These are phyloP conservation scores for Rhinolophus sinicus DNA, from an alignment of 2,113 vertebrate species.

Conservation along the genomic window DNA sequence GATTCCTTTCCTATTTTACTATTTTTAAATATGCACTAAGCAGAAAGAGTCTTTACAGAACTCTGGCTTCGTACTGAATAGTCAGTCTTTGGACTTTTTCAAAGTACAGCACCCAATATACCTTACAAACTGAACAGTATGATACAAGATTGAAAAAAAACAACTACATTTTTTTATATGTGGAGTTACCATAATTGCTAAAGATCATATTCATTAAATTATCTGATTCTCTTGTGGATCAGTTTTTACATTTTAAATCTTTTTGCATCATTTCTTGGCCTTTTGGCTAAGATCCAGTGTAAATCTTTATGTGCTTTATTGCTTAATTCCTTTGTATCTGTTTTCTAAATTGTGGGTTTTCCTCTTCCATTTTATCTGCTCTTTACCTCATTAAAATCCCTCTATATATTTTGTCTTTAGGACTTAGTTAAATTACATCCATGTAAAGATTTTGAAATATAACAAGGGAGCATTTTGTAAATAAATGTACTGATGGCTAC, in stretches of 20 bases:
- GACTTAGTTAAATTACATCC: not conserved
- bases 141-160: not conserved
- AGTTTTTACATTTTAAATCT: not conserved
- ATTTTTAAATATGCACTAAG: not conserved
- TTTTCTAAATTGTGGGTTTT: not conserved
- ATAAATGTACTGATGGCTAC: not conserved
- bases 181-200: not conserved
- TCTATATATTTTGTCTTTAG: not conserved
- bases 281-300: not conserved
- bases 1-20: not conserved
- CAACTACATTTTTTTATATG: not conserved
- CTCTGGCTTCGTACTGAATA: not conserved
- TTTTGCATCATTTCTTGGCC: not conserved
- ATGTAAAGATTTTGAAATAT: not conserved
- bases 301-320: not conserved
- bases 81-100: not conserved
- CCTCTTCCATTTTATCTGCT: not conserved
- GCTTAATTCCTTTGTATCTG: not conserved
- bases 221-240: not conserved
- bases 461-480: not conserved
- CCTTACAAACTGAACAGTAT: not conserved
- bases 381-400: constrained; percentile 9
- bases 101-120: not conserved
- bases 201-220: not conserved
- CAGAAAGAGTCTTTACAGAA: not conserved